These are phyloP conservation scores for Cyprinella venusta DNA, from an alignment of 2,797 vertebrate genomes.

Conservation along the genomic window DNA sequence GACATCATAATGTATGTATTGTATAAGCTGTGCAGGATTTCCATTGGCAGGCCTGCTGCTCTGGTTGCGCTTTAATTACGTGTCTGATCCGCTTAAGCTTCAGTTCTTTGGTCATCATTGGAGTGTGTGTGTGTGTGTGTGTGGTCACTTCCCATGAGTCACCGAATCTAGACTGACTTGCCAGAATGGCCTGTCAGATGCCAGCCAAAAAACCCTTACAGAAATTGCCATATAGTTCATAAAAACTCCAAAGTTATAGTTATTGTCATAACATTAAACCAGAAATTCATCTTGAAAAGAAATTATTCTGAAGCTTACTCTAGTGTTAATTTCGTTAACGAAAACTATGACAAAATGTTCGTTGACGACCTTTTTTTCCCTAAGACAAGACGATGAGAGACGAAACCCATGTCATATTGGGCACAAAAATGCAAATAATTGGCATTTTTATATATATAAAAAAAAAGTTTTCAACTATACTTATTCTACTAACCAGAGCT, in stretches of 20 bases:
- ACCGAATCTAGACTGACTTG: neutral
- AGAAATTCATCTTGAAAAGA: neutral
- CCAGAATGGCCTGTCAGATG: too few species aligned
- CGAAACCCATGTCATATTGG: too few species aligned
- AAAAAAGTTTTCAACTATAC: too few species aligned
- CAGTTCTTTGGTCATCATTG: neutral
- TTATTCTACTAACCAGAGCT: too few species aligned
- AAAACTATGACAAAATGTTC: too few species aligned
- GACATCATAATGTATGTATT: slow-evolving; percentile 23
- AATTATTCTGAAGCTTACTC: neutral
- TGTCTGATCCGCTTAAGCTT: slow-evolving; percentile 38
- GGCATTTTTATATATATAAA: too few species aligned
- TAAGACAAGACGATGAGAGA: too few species aligned
- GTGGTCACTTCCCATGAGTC: slow-evolving; percentile 21
- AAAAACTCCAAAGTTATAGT: neutral
- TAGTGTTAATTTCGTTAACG: too few species aligned
- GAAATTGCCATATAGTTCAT: neutral
- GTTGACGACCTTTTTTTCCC: too few species aligned
- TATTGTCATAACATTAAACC: too few species aligned
- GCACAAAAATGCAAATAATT: too few species aligned
- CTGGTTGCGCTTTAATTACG: slow-evolving; percentile 22
- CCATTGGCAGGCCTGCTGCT: slow-evolving; percentile 24
- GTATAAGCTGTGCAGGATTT: slow-evolving; percentile 20
- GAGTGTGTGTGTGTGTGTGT: neutral
- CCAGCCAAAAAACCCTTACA: neutral